Evolutionary conservation across 2,888 invertebrate genomes (phyloP), one percentile per base, ranked within the genome.

Genomic region (Epinotia demarniana): DNA sequence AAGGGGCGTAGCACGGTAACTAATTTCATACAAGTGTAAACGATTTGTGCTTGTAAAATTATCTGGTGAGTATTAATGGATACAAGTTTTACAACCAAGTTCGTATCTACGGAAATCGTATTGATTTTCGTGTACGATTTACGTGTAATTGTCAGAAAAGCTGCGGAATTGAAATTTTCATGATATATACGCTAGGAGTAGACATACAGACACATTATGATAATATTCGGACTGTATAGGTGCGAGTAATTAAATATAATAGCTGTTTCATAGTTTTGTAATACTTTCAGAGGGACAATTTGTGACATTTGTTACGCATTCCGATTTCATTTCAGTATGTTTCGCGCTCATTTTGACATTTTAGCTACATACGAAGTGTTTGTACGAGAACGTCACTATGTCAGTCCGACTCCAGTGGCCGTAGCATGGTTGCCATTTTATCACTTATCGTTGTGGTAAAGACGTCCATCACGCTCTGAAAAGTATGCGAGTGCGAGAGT

Each of bases 21-120:
- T 85, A 86, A 85, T 83, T 85, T 86, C 83, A 81, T 80, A 81
- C 79, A 80, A 80, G 73, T 78, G 33, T 27, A 61, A 18, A 70
- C 23, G 70, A 39, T 19, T 53, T 33, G 11, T 33, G n/a, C 5
- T 2, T 33, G 13, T 53, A 33, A 66, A 23, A 55, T 53, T 11
- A 53, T 12, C 46, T n/a, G 53, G 13, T 53, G n/a, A 53, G 53
- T 53, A 13, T 53, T 8, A 53, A 1, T 53, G 53, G 53, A 8
- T n/a, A 5, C n/a, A 6, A 16, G 8, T 53, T n/a, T 53, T 53
- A 53, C n/a, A 53, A 8, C n/a, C 5, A 6, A n/a, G n/a, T 53
- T n/a, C n/a, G n/a, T 5, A 53, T n/a, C n/a, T 53, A 53, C 8
- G 49, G 49, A 53, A 53, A 53, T n/a, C 6, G n/a, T 16, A 53